Conservation (phyloP, 30 jellyfish, hydroid and myxozoan species). For the Chrysaora quinquecirrha region DNA sequence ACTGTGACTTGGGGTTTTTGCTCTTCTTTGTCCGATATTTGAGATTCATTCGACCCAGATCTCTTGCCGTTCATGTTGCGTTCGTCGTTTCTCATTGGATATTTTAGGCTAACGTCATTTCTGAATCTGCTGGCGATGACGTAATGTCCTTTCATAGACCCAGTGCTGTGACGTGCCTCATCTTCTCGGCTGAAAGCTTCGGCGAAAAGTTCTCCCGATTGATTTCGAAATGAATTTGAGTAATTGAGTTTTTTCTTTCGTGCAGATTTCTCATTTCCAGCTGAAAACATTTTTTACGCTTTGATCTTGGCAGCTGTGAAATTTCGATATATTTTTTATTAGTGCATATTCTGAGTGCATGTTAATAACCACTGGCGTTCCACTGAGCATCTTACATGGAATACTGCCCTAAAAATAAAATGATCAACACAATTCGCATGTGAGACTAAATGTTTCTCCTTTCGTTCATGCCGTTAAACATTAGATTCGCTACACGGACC, state of each 20-base stretch:
- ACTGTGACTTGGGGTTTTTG: constrained; percentile 29
- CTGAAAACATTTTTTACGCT: constrained; percentile 7
- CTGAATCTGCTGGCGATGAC: constrained; percentile 12
- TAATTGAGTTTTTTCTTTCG: constrained; percentile 55
- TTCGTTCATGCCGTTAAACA: too few species aligned
- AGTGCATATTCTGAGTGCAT: not conserved
- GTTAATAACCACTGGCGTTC: not conserved
- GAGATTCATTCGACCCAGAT: constrained; percentile 41
- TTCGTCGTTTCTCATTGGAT: constrained; percentile 32
- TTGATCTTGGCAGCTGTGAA: too few species aligned
- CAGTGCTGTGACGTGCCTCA: constrained; percentile 86
- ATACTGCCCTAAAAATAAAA: not conserved
- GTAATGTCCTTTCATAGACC: constrained; percentile 75
- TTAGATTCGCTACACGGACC: too few species aligned
- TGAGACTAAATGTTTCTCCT: too few species aligned
- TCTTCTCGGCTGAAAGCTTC: constrained; percentile 73
- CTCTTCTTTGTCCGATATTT: constrained; percentile 52
- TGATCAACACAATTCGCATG: not conserved
- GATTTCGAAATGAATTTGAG: constrained; percentile 71
- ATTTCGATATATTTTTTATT: not conserved
- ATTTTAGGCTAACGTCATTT: constrained; percentile 23
- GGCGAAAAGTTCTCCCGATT: constrained; percentile 12
- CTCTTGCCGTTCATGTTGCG: constrained; percentile 46
- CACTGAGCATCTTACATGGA: constrained; percentile 1
- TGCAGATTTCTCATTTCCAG: constrained; percentile 45